A percentile compares a stretch with the other conserved stretches of the same genome.
Evolutionary conservation across 2,797 vertebrate genomes (phyloP).

Genomic region (Pseudomugil tenellus): DNA sequence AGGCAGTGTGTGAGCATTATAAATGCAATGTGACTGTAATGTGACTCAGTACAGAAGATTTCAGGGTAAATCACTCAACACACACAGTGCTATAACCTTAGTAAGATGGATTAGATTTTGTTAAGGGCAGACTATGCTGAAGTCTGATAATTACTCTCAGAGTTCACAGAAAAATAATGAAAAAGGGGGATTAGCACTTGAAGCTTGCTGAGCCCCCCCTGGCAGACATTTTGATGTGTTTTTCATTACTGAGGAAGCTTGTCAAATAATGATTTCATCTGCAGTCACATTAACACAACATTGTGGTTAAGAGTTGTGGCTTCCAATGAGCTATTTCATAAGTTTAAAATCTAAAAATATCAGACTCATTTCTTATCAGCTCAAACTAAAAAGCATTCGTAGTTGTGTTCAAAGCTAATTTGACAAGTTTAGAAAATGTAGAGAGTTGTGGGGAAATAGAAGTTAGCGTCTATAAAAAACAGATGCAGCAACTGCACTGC

Average conservation of each 20-base stretch:
- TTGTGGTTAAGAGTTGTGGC: slow-evolving; percentile 37
- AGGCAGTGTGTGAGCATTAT: slow-evolving; percentile 4
- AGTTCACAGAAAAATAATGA: slow-evolving; percentile 41
- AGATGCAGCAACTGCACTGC: slow-evolving; percentile 36
- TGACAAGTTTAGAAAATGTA: slow-evolving; percentile 19
- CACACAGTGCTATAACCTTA: slow-evolving; percentile 29
- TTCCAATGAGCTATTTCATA: slow-evolving; percentile 62
- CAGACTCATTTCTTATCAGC: slow-evolving; percentile 34
- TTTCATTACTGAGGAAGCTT: slow-evolving; percentile 61
- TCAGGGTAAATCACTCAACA: slow-evolving; percentile 36
- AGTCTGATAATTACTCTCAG: slow-evolving; percentile 55
- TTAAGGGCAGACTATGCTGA: slow-evolving; percentile 24
- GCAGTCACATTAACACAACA: slow-evolving; percentile 49
- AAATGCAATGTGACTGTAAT: slow-evolving; percentile 10
- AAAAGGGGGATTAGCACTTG: slow-evolving; percentile 53
- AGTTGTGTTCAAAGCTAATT: slow-evolving; percentile 31
- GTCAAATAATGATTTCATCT: slow-evolving; percentile 68
- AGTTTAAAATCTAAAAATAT: slow-evolving; percentile 47
- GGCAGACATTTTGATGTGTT: slow-evolving; percentile 59
- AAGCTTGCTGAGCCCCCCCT: slow-evolving; percentile 47
- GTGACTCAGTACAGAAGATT: slow-evolving; percentile 9
- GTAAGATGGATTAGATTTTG: slow-evolving; percentile 54
- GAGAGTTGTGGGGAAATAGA: slow-evolving; percentile 36
- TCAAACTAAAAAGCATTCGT: slow-evolving; percentile 37
- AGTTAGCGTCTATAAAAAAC: slow-evolving; percentile 50